Conservation (phyloP, 2,797 vertebrate genomes). For the Hippocampus kuda region DNA sequence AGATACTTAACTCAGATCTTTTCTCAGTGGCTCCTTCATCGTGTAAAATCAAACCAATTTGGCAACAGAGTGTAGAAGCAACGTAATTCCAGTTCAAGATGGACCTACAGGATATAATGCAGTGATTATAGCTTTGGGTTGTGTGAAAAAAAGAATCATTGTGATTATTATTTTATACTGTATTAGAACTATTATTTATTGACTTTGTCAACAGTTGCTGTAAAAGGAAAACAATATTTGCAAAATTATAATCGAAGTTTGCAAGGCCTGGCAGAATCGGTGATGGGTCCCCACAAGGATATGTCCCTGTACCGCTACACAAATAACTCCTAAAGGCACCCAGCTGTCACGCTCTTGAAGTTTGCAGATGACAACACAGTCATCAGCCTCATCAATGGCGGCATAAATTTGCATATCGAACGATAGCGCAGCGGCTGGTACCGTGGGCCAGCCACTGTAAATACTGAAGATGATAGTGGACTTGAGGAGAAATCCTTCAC, state of each 20-base stretch:
- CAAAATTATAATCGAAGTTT: not conserved
- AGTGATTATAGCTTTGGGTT: too few species aligned
- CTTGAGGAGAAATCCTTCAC: not conserved
- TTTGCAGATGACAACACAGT: not conserved
- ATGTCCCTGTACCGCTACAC: not conserved
- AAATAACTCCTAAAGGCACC: not conserved
- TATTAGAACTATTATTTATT: too few species aligned
- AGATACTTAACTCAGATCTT: not conserved
- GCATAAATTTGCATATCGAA: not conserved
- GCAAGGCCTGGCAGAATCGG: not conserved
- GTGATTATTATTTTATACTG: not conserved
- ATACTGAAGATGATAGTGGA: not conserved
- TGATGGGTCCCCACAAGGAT: not conserved
- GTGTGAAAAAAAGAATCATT: not conserved
- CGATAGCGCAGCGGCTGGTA: not conserved
- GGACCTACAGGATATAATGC: not conserved
- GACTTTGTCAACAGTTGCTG: too few species aligned
- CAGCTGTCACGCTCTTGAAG: not conserved
- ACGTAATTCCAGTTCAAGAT: not conserved
- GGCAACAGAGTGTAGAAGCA: not conserved
- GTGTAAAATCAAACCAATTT: not conserved
- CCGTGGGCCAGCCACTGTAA: too few species aligned
- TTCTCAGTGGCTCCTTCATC: conserved; percentile 1
- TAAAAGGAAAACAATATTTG: too few species aligned
- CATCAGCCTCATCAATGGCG: not conserved